phyloP scores from a whole-genome alignment of 2,113 vertebrate species.

The Corythoichthys haematopterus region DNA sequence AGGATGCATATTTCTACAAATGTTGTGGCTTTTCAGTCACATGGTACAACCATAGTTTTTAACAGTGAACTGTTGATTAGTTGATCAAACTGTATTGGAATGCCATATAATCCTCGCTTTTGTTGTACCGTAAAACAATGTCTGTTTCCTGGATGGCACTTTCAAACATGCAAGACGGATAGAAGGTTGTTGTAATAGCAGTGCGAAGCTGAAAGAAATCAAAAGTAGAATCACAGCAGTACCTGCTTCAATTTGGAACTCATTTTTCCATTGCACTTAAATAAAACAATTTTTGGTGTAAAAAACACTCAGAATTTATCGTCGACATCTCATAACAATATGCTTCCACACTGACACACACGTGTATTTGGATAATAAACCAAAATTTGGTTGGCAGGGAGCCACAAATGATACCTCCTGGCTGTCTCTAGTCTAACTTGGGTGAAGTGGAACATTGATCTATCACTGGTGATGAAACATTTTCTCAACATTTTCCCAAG shows the following conservation, averaged over 20 bases:
- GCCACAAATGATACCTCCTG: conserved; percentile 35
- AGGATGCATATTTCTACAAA: conserved; percentile 72
- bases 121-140: conserved; percentile 40
- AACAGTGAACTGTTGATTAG: conserved; percentile 62
- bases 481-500: not conserved
- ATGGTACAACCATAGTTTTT: conserved; percentile 57
- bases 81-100: conserved; percentile 44
- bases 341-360: conserved; percentile 39
- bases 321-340: conserved; percentile 35
- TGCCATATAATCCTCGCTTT: conserved; percentile 32
- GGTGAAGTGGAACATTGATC: not conserved
- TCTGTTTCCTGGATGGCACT: conserved; percentile 49
- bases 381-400: conserved; percentile 24
- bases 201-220: conserved; percentile 43
- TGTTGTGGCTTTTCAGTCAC: conserved; percentile 60
- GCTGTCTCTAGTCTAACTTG: conserved; percentile 34
- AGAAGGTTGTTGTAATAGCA: conserved; percentile 51
- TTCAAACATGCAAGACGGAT: conserved; percentile 69
- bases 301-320: conserved; percentile 29
- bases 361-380: conserved; percentile 36
- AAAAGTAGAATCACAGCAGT: conserved; percentile 39
- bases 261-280: conserved; percentile 29
- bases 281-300: conserved; percentile 49
- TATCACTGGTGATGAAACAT: not conserved
- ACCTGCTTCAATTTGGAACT: conserved; percentile 38